Evolutionary conservation across 2,797 vertebrate species (phyloP).

Genomic region (Paramormyrops hopkinsi): DNA sequence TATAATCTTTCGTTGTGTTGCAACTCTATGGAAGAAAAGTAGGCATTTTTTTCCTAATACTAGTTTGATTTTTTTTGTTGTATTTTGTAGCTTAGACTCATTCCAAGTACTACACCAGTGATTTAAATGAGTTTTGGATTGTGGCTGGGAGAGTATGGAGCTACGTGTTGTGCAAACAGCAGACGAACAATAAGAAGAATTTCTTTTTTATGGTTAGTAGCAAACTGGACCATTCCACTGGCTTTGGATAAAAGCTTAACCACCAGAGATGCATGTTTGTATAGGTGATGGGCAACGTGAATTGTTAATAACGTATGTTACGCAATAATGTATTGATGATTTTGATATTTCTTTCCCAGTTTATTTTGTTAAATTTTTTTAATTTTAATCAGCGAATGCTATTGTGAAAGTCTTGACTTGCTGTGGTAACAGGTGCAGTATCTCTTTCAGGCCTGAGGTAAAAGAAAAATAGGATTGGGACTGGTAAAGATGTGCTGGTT

Average conservation of each 20-base stretch:
- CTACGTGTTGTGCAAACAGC: slow-evolving; percentile 64
- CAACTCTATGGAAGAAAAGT: slow-evolving; percentile 30
- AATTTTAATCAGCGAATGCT: slow-evolving; percentile 60
- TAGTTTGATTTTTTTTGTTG: slow-evolving; percentile 53
- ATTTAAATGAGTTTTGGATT: slow-evolving; percentile 21
- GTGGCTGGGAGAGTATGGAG: slow-evolving; percentile 43
- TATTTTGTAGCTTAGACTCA: slow-evolving; percentile 56
- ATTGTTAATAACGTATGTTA: slow-evolving; percentile 75
- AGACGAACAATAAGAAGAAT: slow-evolving; percentile 52
- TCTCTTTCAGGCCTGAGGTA: slow-evolving; percentile 55
- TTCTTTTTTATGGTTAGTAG: slow-evolving; percentile 31
- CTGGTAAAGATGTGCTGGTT: slow-evolving; percentile 42
- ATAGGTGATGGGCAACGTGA: slow-evolving; percentile 66
- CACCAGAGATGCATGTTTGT: slow-evolving; percentile 73
- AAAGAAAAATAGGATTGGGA: slow-evolving; percentile 47
- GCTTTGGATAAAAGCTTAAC: slow-evolving; percentile 55
- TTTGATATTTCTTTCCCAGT: slow-evolving; percentile 60
- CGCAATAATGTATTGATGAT: slow-evolving; percentile 74
- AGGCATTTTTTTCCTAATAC: slow-evolving; percentile 4
- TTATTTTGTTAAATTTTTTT: slow-evolving; percentile 30
- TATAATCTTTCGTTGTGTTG: slow-evolving; percentile 56
- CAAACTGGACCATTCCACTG: slow-evolving; percentile 42
- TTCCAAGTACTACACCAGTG: slow-evolving; percentile 53
- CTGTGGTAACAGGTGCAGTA: slow-evolving; percentile 58
- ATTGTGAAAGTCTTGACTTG: slow-evolving; percentile 66